Evolutionary conservation across 2,888 invertebrate genomes (phyloP), one percentile per base, ranked within the genome.

Genomic region (Tortricodes alternella): DNA sequence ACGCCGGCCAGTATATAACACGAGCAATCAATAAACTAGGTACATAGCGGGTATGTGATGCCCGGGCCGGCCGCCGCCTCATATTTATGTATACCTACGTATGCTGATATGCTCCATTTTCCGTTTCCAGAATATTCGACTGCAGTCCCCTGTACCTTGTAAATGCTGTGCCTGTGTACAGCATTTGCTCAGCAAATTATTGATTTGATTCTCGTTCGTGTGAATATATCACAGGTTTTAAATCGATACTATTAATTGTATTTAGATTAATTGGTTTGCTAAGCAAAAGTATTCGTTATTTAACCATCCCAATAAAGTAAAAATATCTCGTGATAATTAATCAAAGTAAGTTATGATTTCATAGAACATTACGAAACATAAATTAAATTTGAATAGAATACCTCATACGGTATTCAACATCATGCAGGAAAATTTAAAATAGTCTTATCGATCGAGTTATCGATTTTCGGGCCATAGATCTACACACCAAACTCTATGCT

Each of bases 401-500:
- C n/a, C n/a, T n/a, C n/a, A n/a, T n/a, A n/a, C n/a, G n/a, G n/a
- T n/a, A n/a, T n/a, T n/a, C n/a, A n/a, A n/a, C n/a, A n/a, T n/a
- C n/a, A n/a, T n/a, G n/a, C n/a, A n/a, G n/a, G n/a, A n/a, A n/a
- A n/a, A n/a, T n/a, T n/a, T 2, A 18, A n/a, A 37, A 15, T 1
- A 24, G 3, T 24, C 15, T 41, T 66, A 80, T 82, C 76, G 80
- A 82, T 84, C 76, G 61, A 52, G 48, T 39, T 70, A 87, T 85
- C 80, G 87, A 88, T 85, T 80, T 63, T 60, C 64, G 69, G n/a
- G 46, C 82, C 82, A 81, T 85, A 86, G 83, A 85, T 85, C 83
- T 65, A 62, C 55, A 53, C 68, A 58, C 65, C 61, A 52, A 52
- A 70, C 63, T 66, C 66, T 66, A 78, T 80, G 75, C 53, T 88